Base-by-base conservation (phyloP, 2,888 invertebrate species). In the Lydus trimaculatus region DNA sequence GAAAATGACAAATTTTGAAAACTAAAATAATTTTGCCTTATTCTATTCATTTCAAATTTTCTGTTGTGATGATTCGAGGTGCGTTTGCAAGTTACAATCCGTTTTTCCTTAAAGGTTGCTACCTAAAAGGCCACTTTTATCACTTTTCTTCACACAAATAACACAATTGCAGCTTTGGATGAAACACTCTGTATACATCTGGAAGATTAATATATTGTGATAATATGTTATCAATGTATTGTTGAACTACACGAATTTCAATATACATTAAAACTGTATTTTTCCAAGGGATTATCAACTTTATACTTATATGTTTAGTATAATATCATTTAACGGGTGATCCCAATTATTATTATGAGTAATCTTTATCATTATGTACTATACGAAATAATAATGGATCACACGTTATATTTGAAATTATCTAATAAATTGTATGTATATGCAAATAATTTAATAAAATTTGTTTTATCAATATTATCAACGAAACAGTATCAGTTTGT, bases 401-500 rank as follows among this genome's bases (percentile, higher is more conserved):
- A 36, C 36, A 3, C 36, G 36, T 36, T 36, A 36, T 13, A 36
- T 36, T 36, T 13, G 3, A 13, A 36, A 13, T 3, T 11, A 36
- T n/a, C n/a, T n/a, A n/a, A n/a, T n/a, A n/a, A n/a, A n/a, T 11
- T 33, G 9, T 33, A 33, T 33, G 28, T 33, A 33, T 33, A 33
- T 33, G 6, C 2, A 1, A 59, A 63, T 31, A 66, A 36, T 36
- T 36, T 15, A 11, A 31, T 43, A 11, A 61, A 63, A 64, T 61
- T 61, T 61, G 64, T 68, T 8, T 31, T 61, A 36, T 39, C 20
- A 33, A 39, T 33, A 23, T 33, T 65, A 56, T 63, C 70, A 74
- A 75, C 72, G 69, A 72, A 76, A 75, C 76, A 76, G 75, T 76
- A 76, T 76, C 68, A 65, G 66, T 70, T 59, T 66, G 78, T 78